Conservation (phyloP, 2,113 vertebrate genomes). For the Sterna hirundo region DNA sequence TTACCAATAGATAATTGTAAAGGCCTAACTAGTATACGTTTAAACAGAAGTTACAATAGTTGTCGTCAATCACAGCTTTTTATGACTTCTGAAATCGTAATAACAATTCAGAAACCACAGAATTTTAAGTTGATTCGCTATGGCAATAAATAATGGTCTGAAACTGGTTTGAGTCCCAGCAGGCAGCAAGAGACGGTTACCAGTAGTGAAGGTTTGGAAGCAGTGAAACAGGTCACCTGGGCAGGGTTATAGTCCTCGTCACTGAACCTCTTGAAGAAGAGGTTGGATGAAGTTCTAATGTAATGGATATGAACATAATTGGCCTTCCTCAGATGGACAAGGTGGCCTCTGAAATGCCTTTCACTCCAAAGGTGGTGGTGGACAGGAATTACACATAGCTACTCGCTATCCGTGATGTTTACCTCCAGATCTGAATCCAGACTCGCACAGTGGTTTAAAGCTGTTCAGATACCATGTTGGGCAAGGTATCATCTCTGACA, state of each 20-base stretch:
- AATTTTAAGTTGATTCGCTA: background rate
- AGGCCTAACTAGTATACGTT: accelerated
- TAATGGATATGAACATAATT: background rate
- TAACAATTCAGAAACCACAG: background rate
- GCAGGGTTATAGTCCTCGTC: background rate
- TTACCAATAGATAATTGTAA: background rate
- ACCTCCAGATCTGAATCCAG: background rate
- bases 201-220: background rate
- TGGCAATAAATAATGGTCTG: background rate
- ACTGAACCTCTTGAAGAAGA: background rate
- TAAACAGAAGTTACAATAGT: background rate
- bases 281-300: background rate
- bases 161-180: background rate
- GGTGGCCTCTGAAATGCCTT: background rate
- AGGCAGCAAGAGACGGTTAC: background rate
- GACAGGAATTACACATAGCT: background rate
- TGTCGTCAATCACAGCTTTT: background rate
- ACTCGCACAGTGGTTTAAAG: background rate
- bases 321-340: background rate
- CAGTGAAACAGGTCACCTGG: background rate
- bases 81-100: background rate
- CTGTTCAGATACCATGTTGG: background rate
- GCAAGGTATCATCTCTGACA: background rate
- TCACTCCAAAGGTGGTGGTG: background rate
- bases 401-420: background rate